Conservation (phyloP, 2,888 invertebrate genomes). For the Diogma glabrata region DNA sequence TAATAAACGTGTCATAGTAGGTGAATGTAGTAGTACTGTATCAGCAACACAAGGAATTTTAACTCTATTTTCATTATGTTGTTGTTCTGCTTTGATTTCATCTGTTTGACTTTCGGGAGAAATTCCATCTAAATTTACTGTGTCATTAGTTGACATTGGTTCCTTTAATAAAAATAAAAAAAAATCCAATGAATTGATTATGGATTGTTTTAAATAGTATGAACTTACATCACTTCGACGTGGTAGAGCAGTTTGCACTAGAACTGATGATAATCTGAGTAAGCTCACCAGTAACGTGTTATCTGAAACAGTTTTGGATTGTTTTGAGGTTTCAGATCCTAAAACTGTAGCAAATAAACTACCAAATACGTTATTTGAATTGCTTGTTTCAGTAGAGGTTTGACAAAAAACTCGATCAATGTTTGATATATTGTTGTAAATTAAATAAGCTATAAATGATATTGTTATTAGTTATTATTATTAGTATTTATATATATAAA, state of each 20-base stretch:
- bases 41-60: slow-evolving; percentile 62
- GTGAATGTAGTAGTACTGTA: slow-evolving; percentile 60
- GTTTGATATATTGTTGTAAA: slow-evolving; percentile 42
- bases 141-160: slow-evolving; percentile 29
- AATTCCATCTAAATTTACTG: slow-evolving; percentile 17
- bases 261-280: slow-evolving; percentile 51
- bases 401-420: slow-evolving; percentile 44
- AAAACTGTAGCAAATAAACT: slow-evolving; percentile 66
- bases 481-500: background rate
- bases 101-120: slow-evolving; percentile 56
- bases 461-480: background rate
- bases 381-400: slow-evolving; percentile 40
- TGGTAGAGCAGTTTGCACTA: slow-evolving; percentile 50
- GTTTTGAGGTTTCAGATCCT: slow-evolving; percentile 47
- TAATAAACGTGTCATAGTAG: slow-evolving; percentile 73
- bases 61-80: slow-evolving; percentile 39
- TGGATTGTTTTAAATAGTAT: background rate
- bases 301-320: slow-evolving; percentile 55
- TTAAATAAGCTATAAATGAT: slow-evolving; percentile 36
- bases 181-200: background rate
- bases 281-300: slow-evolving; percentile 60
- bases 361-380: slow-evolving; percentile 50
- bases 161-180: slow-evolving; percentile 36
- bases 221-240: slow-evolving; percentile 35
- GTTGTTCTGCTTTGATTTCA: slow-evolving; percentile 68